Conservation (phyloP, 2,113 vertebrate species). For the Mastomys natalensis region DNA sequence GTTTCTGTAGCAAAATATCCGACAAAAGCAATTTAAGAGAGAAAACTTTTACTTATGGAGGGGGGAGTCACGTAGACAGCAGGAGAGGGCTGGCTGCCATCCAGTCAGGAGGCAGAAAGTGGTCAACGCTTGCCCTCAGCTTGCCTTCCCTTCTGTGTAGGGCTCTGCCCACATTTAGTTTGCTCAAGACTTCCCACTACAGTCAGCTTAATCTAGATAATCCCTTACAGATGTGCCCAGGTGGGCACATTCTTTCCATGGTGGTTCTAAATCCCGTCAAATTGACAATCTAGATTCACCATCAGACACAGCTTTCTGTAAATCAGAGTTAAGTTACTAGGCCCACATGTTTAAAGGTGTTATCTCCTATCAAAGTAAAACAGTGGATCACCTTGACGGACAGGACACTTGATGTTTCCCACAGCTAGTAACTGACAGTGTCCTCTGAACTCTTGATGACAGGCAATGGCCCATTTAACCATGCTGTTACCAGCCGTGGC, state of each 20-base stretch:
- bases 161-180: not conserved
- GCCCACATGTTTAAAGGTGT: not conserved
- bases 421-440: not conserved
- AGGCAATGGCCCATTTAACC: not conserved
- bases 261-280: not conserved
- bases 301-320: not conserved
- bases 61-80: not conserved
- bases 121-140: rapidly evolving
- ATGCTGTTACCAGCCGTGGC: not conserved
- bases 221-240: not conserved
- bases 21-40: too few relatives aligned
- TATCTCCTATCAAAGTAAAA: not conserved
- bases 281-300: not conserved
- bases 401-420: not conserved
- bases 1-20: not conserved
- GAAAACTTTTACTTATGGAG: not conserved
- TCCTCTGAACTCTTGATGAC: not conserved
- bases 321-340: not conserved
- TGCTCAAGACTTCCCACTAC: too few relatives aligned
- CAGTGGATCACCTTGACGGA: not conserved
- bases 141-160: too few relatives aligned
- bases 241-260: too few relatives aligned
- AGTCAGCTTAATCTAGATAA: not conserved
- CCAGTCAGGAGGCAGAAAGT: not conserved
- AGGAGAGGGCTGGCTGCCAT: not conserved